Conservation (phyloP, 2,797 vertebrate genomes). For the Anniella stebbinsi region DNA sequence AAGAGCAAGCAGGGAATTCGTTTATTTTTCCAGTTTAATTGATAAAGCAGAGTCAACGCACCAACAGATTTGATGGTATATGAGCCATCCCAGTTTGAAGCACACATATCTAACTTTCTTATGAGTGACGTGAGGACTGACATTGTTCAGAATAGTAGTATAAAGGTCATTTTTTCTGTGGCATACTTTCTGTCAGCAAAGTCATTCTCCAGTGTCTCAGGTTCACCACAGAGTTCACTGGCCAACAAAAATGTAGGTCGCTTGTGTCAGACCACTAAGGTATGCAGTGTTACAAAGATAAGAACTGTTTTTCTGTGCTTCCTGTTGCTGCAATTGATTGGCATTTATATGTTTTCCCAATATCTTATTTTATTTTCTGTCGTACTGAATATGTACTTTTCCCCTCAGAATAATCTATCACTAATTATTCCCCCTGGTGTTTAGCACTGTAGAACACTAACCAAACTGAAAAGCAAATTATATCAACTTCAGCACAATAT, state of each 20-base stretch:
- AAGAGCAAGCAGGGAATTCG: accelerated
- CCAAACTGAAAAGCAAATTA: neutral
- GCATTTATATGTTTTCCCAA: neutral
- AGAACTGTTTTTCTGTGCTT: neutral
- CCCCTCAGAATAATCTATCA: neutral
- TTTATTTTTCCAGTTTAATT: neutral
- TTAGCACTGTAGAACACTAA: neutral
- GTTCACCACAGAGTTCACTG: neutral
- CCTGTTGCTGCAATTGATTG: neutral
- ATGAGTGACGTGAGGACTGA: neutral
- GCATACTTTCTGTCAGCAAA: conserved; percentile 19
- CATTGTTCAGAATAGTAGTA: neutral
- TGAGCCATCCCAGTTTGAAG: neutral
- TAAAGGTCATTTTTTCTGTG: neutral
- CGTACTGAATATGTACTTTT: neutral
- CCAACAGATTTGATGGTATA: neutral
- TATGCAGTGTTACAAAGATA: neutral
- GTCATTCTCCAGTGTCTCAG: neutral
- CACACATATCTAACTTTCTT: neutral
- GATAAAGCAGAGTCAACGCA: neutral
- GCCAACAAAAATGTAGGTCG: conserved; percentile 13
- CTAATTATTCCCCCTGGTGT: no score
- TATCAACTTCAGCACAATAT: neutral
- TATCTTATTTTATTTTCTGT: neutral
- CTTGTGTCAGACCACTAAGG: neutral